Evolutionary conservation across 2,797 vertebrate genomes (phyloP).

Genomic region (Champsocephalus esox): DNA sequence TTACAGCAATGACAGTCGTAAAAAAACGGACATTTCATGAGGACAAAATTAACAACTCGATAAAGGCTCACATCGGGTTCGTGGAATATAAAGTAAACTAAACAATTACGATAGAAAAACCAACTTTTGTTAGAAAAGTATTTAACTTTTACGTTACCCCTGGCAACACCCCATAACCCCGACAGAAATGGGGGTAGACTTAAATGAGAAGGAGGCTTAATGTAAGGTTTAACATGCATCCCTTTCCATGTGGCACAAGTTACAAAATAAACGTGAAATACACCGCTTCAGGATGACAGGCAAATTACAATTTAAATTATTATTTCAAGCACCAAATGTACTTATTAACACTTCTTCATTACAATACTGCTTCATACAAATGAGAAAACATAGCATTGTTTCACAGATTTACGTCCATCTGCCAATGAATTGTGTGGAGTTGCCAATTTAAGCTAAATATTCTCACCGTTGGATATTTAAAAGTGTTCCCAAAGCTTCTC

Average conservation of each 20-base stretch:
- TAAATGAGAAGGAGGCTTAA: conserved; percentile 7
- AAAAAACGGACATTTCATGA: conserved; percentile 79
- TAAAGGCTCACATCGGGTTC: conserved; percentile 60
- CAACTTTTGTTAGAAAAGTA: conserved; percentile 32
- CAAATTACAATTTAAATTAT: conserved; percentile 23
- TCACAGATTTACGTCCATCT: conserved; percentile 38
- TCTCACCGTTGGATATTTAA: too few species aligned
- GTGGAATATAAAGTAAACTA: conserved; percentile 33
- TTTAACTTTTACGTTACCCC: conserved; percentile 43
- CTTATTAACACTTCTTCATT: conserved; percentile 44
- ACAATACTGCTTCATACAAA: conserved; percentile 40
- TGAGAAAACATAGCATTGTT: conserved; percentile 19
- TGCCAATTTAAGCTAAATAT: not conserved
- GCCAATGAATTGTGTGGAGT: not conserved
- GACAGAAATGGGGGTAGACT: conserved; percentile 76
- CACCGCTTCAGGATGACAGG: conserved; percentile 50
- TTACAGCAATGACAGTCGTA: conserved; percentile 70
- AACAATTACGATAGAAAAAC: conserved; percentile 23
- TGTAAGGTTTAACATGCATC: conserved; percentile 34
- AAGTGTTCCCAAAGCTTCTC: not conserved
- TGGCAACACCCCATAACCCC: conserved; percentile 44
- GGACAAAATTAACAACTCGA: conserved; percentile 47
- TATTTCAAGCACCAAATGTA: conserved; percentile 26
- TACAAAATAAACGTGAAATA: conserved; percentile 32
- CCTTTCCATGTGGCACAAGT: conserved; percentile 39